These are phyloP conservation scores for Musca domestica DNA, from an alignment of 1,140 invertebrate species.

Conservation along the genomic window DNA sequence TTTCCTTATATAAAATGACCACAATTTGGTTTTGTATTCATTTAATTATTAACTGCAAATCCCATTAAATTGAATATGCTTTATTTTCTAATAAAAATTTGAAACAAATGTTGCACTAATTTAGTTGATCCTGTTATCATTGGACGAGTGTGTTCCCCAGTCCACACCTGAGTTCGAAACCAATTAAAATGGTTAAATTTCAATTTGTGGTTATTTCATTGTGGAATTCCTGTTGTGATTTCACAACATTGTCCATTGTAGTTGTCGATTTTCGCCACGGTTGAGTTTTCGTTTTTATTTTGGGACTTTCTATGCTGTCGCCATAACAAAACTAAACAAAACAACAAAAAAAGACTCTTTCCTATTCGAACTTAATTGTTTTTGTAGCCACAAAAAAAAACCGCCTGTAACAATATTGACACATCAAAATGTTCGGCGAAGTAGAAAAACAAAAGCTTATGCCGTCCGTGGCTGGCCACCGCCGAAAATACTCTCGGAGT, in stretches of 20 bases:
- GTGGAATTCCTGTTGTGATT: too few relatives aligned
- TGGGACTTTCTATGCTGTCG: not conserved
- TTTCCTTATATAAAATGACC: too few relatives aligned
- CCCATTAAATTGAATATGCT: too few relatives aligned
- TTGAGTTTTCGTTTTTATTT: slow-evolving; percentile 1
- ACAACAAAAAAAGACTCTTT: not conserved
- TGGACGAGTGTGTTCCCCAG: too few relatives aligned
- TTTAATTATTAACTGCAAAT: too few relatives aligned
- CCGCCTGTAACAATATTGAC: slow-evolving; percentile 41
- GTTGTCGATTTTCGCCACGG: not conserved
- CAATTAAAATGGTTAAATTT: slow-evolving; percentile 18
- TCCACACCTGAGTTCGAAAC: slow-evolving; percentile 2
- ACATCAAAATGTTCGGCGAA: slow-evolving; percentile 37
- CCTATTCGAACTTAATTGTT: slow-evolving; percentile 1
- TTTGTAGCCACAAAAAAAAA: slow-evolving; percentile 18
- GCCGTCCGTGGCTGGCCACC: not conserved
- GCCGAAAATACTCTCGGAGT: not conserved
- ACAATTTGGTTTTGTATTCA: too few relatives aligned
- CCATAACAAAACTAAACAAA: not conserved
- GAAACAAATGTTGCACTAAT: too few relatives aligned
- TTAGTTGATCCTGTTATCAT: too few relatives aligned
- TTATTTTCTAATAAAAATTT: too few relatives aligned
- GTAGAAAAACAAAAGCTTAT: slow-evolving; percentile 9
- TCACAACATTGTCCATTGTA: not conserved
- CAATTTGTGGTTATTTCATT: slow-evolving; percentile 11